Evolutionary conservation across 2,113 vertebrate genomes (phyloP), one percentile per base, ranked within the genome.

Genomic region (Emydura subglobosa): DNA sequence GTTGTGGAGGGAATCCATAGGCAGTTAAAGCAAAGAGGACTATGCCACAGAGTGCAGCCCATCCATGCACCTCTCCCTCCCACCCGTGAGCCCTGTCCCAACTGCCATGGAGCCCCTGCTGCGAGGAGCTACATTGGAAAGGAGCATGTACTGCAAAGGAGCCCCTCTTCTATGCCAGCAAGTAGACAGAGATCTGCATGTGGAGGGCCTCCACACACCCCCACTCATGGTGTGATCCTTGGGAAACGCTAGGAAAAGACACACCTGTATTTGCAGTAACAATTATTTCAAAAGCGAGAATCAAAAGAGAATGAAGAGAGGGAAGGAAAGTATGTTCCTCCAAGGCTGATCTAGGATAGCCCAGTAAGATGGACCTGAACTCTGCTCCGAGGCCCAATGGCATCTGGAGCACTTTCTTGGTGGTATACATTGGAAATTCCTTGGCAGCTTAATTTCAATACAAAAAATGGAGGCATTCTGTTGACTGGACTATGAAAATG

Each of bases 391-490:
- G n/a, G 85, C 87, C 79, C 29, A 44, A 3, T 94, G 93, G 93
- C 88, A 57, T 93, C 1, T 1, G 22, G 57, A 72, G 59, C 3
- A 31, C 57, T 1, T 0, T 19, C 25, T 19, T 51, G 51, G 49
- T 5, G 4, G 76, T 44, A 74, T 0, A 5, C 68, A 85, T 83
- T 72, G 89, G 72, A 11, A 50, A 72, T 89, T 94, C 80, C 72
- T n/a, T 95, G 85, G 85, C 54, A 65, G 89, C 9, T 1, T 1
- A 3, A 92, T 91, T 92, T 94, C 79, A 92, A 94, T 83, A 91
- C 25, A 42, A 91, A 91, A 92, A 91, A 91, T 0, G 1, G 61
- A 65, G 1, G 25, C 54, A 49, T 4, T 53, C 16, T 61, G 29
- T 61, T 34, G 59, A 13, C 59, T 61, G 59, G 54, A 0, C 0